A percentile compares a stretch with the other conserved stretches of the same genome.
Conservation (phyloP, 2,888 invertebrate species). For the Bimastos eiseni region DNA sequence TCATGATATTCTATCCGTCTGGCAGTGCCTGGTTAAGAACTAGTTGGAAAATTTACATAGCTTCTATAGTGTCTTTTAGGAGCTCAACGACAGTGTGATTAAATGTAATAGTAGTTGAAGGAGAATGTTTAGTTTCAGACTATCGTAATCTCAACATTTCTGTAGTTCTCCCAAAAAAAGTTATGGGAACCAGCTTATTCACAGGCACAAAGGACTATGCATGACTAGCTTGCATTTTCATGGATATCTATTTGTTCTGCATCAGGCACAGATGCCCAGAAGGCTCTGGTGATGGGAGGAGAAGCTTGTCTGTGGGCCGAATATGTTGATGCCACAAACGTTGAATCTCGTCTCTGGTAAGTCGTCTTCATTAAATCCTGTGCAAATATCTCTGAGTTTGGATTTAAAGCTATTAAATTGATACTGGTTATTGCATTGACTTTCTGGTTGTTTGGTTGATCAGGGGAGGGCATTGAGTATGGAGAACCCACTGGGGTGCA, state of each 20-base stretch:
- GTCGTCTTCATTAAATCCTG: not conserved
- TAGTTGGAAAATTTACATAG: too few relatives aligned
- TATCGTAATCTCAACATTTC: too few relatives aligned
- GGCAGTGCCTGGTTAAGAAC: too few relatives aligned
- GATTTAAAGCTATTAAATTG: not conserved
- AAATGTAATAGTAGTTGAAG: too few relatives aligned
- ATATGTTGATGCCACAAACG: slow-evolving; percentile 65
- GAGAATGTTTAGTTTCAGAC: not conserved
- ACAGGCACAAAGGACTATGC: not conserved
- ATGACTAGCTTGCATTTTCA: not conserved
- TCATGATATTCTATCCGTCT: too few relatives aligned
- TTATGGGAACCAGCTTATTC: too few relatives aligned
- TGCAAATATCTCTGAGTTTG: not conserved
- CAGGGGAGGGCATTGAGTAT: too few relatives aligned
- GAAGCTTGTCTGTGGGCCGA: slow-evolving; percentile 87
- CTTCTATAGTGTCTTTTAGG: too few relatives aligned
- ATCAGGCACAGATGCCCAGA: slow-evolving; percentile 64
- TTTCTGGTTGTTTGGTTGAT: not conserved
- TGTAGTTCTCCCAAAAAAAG: too few relatives aligned
- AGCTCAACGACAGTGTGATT: too few relatives aligned
- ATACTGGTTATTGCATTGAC: slow-evolving; percentile 3
- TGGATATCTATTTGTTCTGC: not conserved
- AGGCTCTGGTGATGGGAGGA: slow-evolving; percentile 78
- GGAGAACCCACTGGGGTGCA: too few relatives aligned
- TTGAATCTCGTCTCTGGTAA: slow-evolving; percentile 71